A percentile compares a stretch with the other conserved stretches of the same genome.
These are phyloP conservation scores for Cerastis rubricosa DNA, from an alignment of 2,888 invertebrate genomes.

Conservation along the genomic window DNA sequence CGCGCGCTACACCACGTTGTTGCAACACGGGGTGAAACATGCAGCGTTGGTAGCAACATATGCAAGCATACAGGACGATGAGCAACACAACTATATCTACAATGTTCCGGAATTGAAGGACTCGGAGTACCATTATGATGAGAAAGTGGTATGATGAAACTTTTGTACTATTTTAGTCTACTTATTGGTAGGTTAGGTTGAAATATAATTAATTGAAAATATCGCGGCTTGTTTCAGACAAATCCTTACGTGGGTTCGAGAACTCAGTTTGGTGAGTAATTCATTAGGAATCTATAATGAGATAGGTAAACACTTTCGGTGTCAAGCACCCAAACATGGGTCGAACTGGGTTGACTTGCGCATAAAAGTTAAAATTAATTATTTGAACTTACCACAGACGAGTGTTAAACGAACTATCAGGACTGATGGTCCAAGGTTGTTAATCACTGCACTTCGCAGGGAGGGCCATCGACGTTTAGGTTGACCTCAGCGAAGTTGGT, in stretches of 20 bases:
- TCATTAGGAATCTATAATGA: not conserved
- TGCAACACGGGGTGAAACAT: conserved; percentile 76
- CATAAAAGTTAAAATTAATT: too few relatives aligned
- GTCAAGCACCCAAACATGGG: too few relatives aligned
- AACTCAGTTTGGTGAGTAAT: conserved; percentile 71
- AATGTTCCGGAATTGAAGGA: conserved; percentile 75
- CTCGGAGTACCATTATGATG: conserved; percentile 81
- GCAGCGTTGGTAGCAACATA: conserved; percentile 65
- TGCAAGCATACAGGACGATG: conserved; percentile 75
- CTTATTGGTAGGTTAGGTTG: too few relatives aligned
- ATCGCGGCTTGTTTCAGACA: conserved; percentile 65
- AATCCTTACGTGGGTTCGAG: conserved; percentile 58
- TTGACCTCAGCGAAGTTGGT: not conserved
- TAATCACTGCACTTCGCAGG: not conserved
- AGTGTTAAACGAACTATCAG: not conserved
- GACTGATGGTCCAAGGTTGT: not conserved
- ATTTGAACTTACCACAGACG: too few relatives aligned
- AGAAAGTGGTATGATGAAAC: conserved; percentile 70
- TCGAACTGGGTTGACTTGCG: too few relatives aligned
- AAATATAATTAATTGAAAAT: not conserved
- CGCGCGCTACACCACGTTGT: conserved; percentile 80
- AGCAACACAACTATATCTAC: conserved; percentile 79
- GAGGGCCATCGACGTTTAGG: not conserved
- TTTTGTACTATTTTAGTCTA: not conserved
- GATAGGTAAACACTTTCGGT: too few relatives aligned